Base-by-base conservation (phyloP, 2,797 vertebrate genomes). In the Antrozous pallidus region DNA sequence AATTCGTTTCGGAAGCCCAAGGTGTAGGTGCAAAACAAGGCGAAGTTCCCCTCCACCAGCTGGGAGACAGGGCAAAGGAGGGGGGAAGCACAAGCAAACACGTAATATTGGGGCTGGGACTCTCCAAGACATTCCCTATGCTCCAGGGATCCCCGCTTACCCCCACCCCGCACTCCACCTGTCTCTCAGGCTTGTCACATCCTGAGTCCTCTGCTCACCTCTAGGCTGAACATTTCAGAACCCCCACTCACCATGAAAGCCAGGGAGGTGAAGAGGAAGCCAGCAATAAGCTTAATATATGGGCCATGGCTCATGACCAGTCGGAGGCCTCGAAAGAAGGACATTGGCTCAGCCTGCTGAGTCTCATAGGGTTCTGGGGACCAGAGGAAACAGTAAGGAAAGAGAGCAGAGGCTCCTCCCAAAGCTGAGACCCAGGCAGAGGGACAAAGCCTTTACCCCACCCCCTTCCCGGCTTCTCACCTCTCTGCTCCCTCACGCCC, bases 31-130 rank as follows among this genome's bases (percentile, higher is more conserved):
- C 99, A 99, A 98, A 99, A 99, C 78, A 99, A 98, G 14, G 99
- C 99, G n/a, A 99, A 99, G 98, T 99, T 99, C 49, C 99, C 99
- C 63, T 99, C 99, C 91, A 99, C 97, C 28, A 99, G 98, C 99
- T 99, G 87, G 13, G 28, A 28, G 20, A 38, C 1, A 5, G 31
- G 3, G 69, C 3, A 49, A 4, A 1, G 1, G 5, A 7, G 20
- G 14, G 58, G 54, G 20, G 67, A 92, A 65, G 33, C 11, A 20
- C 22, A 87, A 67, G n/a, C 11, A 49, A 78, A 73, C 42, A 92
- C 14, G 56, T 88, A 49, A 77, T 18, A 4, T 16, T n/a, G 45
- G 24, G 40, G 17, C 10, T 45, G 0, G 47, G 49, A 36, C n/a
- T 42, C 40, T 49, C 61, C 1, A 16, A 67, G n/a, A 51, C 2